Base-by-base conservation (phyloP, 2,888 invertebrate genomes). In the Macrosoma leucophasiata region DNA sequence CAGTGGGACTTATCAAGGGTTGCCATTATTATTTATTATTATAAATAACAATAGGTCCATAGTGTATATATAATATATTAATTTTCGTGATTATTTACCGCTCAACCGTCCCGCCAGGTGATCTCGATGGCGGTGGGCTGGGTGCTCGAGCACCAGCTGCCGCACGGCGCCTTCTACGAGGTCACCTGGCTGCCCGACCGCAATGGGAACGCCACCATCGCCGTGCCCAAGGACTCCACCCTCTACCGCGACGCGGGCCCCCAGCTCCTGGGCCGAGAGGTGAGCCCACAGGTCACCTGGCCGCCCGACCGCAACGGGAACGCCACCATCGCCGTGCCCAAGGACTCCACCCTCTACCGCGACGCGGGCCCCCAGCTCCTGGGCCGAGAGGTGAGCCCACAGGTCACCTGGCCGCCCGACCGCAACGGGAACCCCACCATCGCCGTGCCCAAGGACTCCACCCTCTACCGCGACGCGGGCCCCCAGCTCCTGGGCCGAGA, bases 151-250 rank as follows among this genome's bases (percentile, higher is more conserved):
- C 94, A 95, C 72, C 97, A 98, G 73, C 90, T 89, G 0, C 87
- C 86, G 0, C 90, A 93, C 12, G 98, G 98, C 1, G 90, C 95
- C 0, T 98, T 97, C 82, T 93, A 92, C 71, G 96, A 97, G 68
- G 88, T 91, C 17, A 91, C 93, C 0, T 94, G 94, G 93, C 70
- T 91, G 32, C 93, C 95, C 0, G 94, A 97, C 78, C 85, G 96
- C 11, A 97, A 96, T 75, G 90, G 94, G 79, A 95, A 95, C 77
- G 88, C 89, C 27, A 88, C 92, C 0, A 70, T 90, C 12, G 77
- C 82, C 33, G 88, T 89, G 66, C 76, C 49, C 11, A 54, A 59
- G 35, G 60, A 65, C 53, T 64, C 64, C 42, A 42, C 88, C 6
- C 68, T 81, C 6, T 88, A 90, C 45, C 77, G 90, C 13, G 94